These are phyloP conservation scores for Anser brachyrhynchus DNA, from an alignment of 2,113 vertebrate genomes.

Conservation along the genomic window DNA sequence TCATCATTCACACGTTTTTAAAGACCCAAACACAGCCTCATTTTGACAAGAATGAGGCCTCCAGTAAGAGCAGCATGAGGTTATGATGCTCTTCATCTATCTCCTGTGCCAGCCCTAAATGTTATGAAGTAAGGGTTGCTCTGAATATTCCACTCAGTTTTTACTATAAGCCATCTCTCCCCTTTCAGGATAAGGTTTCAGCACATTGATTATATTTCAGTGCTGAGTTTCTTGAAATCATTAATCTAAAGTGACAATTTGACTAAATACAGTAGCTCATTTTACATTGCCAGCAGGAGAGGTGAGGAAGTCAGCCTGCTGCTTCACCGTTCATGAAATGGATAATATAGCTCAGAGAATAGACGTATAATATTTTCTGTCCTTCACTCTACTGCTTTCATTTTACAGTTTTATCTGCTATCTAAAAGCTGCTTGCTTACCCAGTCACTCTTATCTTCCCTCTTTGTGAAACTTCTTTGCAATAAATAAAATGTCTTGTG, in stretches of 20 bases:
- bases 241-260: conserved; percentile 46
- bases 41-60: neutral
- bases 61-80: neutral
- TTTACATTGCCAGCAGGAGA: conserved; percentile 11
- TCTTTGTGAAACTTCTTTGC: conserved; percentile 36
- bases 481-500: conserved; percentile 60
- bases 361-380: conserved; percentile 44
- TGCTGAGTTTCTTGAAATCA: conserved; percentile 16
- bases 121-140: neutral
- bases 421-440: conserved; percentile 70
- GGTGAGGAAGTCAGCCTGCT: conserved; percentile 35
- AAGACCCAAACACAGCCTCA: neutral
- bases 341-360: conserved; percentile 33
- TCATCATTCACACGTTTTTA: neutral
- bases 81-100: neutral
- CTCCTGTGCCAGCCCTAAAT: neutral
- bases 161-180: neutral
- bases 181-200: neutral
- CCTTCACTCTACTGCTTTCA: conserved; percentile 52
- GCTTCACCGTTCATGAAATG: conserved; percentile 36
- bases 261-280: conserved; percentile 30
- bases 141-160: conserved; percentile 1
- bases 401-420: conserved; percentile 62
- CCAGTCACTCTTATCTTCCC: conserved; percentile 67
- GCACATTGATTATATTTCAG: neutral